Base-by-base conservation (phyloP, 23 tunicate species). In the Aplidium turbinatum region DNA sequence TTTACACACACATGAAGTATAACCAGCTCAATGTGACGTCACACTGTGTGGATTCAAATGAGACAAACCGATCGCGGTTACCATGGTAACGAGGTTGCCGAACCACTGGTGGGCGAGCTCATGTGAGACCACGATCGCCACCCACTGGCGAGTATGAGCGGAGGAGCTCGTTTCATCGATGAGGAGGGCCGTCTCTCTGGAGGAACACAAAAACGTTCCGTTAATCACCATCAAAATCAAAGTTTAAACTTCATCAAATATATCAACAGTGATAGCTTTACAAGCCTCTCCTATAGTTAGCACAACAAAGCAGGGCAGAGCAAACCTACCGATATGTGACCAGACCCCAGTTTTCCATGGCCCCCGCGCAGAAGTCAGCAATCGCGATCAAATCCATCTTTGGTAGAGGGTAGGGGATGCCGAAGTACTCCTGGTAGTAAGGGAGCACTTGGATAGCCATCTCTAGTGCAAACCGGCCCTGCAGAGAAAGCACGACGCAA, bases 41-140 rank as follows among this genome's bases (percentile, higher is more conserved):
- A n/a, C n/a, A n/a, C n/a, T n/a, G n/a, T n/a, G n/a, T n/a, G n/a
- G n/a, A n/a, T n/a, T n/a, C n/a, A n/a, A n/a, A n/a, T n/a, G n/a
- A n/a, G n/a, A n/a, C n/a, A n/a, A n/a, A 58, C 35, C n/a, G n/a
- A n/a, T n/a, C n/a, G n/a, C n/a, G n/a, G n/a, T 28, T 33, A 83
- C 89, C 99, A 95, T 95, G n/a, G 99, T 95, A 50, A 95, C 99
- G 16, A 95, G 75, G 64, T 95, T 95, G n/a, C 99, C 99, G 42
- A 95, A 95, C 99, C 99, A 95, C 40, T 95, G 99, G 53, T 95
- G 99, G 36, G 99, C 96, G n/a, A 95, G 82, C 58, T 95, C 99
- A 48, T 95, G 99, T 34, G 80, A 85, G n/a, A 95, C 93, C 29
- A 95, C 96, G 1, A 89, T 74, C 27, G 96, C 87, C 69, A 95